Percentiles rank a stretch among this genome's conserved stretches.
Conservation (phyloP, 2,888 invertebrate species). For the Thumatha senex region DNA sequence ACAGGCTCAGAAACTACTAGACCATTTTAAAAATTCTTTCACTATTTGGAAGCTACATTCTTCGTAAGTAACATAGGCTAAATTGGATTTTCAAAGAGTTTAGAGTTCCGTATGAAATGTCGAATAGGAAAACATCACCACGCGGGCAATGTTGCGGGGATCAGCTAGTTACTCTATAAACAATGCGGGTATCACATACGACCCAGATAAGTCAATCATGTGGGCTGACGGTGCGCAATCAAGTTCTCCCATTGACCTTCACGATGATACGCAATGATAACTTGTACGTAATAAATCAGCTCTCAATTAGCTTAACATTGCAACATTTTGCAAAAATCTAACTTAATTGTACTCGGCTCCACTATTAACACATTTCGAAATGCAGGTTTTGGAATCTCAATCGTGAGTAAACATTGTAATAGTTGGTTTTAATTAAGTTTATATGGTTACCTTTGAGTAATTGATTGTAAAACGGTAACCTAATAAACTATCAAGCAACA, state of each 20-base stretch:
- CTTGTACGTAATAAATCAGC: constrained; percentile 22
- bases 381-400: not conserved
- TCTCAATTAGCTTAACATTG: constrained; percentile 9
- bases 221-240: constrained; percentile 28
- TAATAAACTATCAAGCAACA: too few relatives aligned
- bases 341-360: not conserved
- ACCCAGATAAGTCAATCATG: constrained; percentile 60
- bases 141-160: too few relatives aligned
- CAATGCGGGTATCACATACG: constrained; percentile 47
- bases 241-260: constrained; percentile 50
- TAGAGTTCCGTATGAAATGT: too few relatives aligned
- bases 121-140: too few relatives aligned
- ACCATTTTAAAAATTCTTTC: too few relatives aligned
- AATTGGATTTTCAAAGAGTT: too few relatives aligned
- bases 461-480: not conserved
- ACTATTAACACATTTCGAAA: not conserved
- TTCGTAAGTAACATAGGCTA: too few relatives aligned
- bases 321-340: constrained; percentile 7
- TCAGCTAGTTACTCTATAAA: constrained; percentile 46
- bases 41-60: too few relatives aligned
- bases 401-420: not conserved
- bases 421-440: not conserved
- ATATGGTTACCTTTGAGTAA: not conserved
- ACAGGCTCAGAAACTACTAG: too few relatives aligned
- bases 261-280: constrained; percentile 54